phyloP scores from a whole-genome alignment of 2,113 vertebrate species.

The Hippocampus abdominalis region DNA sequence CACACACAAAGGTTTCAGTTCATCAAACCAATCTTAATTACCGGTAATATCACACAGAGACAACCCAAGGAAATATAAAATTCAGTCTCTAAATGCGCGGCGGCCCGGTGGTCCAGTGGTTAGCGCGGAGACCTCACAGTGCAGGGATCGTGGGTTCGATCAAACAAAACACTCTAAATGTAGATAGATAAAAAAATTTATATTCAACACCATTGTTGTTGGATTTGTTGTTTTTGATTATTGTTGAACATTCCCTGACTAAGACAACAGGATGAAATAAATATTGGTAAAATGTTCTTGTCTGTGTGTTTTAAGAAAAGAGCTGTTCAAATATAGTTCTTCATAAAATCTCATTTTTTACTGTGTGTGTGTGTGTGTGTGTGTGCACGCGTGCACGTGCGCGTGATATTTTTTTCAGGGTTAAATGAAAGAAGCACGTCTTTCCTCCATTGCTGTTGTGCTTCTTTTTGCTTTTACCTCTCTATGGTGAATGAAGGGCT shows the following conservation, averaged over 20 bases:
- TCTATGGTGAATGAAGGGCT: constrained; percentile 6
- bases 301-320: not conserved
- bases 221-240: not conserved
- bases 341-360: not conserved
- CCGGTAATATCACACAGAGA: too few species aligned
- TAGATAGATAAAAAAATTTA: not conserved
- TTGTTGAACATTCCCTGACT: not conserved
- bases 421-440: not conserved
- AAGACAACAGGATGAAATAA: not conserved
- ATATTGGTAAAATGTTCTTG: not conserved
- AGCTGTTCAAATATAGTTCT: not conserved
- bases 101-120: too few species aligned
- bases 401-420: not conserved
- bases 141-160: too few species aligned
- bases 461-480: not conserved
- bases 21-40: too few species aligned
- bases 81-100: too few species aligned
- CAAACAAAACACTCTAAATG: not conserved
- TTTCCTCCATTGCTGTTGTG: constrained; percentile 19
- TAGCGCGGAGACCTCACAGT: too few species aligned
- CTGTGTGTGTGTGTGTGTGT: not conserved
- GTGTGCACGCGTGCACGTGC: too few species aligned
- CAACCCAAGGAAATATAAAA: too few species aligned
- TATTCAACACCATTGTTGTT: not conserved
- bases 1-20: too few species aligned